A percentile compares a stretch with the other conserved stretches of the same genome.
Conservation (phyloP, 2,113 vertebrate species). For the Channa maculata region DNA sequence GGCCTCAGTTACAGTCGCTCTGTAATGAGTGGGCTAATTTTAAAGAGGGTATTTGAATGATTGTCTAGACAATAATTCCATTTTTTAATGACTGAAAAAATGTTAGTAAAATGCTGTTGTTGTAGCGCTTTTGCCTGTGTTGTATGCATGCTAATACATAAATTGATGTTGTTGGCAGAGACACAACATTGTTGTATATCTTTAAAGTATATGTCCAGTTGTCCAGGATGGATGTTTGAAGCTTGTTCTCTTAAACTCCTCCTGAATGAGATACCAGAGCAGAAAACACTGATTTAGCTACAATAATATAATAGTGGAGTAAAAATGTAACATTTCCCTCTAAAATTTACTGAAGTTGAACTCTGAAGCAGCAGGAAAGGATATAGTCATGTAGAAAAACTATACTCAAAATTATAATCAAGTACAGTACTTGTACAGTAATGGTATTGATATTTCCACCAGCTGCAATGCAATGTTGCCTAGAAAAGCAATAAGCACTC, state of each 20-base stretch:
- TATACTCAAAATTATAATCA: no score
- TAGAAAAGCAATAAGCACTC: no score
- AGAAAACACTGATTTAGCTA: background rate
- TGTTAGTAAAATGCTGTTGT: slow-evolving; percentile 11
- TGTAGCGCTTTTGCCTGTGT: background rate
- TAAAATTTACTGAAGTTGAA: no score
- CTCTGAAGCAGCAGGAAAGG: no score
- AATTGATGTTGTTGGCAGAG: background rate
- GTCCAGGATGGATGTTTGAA: background rate
- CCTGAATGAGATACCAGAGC: slow-evolving; percentile 19
- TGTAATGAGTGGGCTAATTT: background rate
- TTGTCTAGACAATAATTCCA: background rate
- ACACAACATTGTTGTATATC: background rate
- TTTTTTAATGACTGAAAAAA: background rate
- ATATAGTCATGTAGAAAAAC: no score
- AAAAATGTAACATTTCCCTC: no score
- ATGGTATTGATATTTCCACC: no score
- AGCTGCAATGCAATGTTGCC: no score
- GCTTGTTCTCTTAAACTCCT: background rate
- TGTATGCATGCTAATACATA: slow-evolving; percentile 7
- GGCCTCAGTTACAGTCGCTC: background rate
- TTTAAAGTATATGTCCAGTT: slow-evolving; percentile 20
- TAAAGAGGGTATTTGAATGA: background rate
- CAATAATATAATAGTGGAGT: no score
- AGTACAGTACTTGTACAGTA: no score